Conservation (phyloP, 2,797 vertebrate species). For the Alfaro cultratus region DNA sequence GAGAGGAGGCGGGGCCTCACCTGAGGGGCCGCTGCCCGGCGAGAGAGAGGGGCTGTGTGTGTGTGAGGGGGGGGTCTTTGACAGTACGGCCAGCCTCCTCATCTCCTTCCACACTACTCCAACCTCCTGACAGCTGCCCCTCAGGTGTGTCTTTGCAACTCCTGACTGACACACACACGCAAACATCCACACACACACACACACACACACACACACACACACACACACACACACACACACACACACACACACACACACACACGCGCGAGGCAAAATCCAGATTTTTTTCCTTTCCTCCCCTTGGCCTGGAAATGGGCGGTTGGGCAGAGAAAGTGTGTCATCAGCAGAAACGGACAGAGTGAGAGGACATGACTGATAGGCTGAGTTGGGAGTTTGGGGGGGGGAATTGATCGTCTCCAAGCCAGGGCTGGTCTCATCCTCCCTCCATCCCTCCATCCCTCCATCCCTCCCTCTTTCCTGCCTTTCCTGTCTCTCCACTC, state of each 20-base stretch:
- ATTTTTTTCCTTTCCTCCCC: slow-evolving; percentile 33
- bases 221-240: slow-evolving; percentile 40
- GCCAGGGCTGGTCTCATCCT: slow-evolving; percentile 59
- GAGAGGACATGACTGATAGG: slow-evolving; percentile 80
- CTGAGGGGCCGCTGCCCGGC: slow-evolving; percentile 63
- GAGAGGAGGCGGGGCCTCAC: slow-evolving; percentile 85
- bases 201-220: slow-evolving; percentile 39
- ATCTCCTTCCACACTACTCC: slow-evolving; percentile 7
- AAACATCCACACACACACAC: slow-evolving; percentile 42
- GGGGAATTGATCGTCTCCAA: slow-evolving; percentile 74
- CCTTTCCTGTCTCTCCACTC: slow-evolving; percentile 62
- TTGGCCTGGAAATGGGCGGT: slow-evolving; percentile 76
- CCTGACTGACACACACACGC: slow-evolving; percentile 37
- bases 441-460: slow-evolving; percentile 53
- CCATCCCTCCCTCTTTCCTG: slow-evolving; percentile 12
- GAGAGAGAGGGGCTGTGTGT: slow-evolving; percentile 12
- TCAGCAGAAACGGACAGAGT: slow-evolving; percentile 79
- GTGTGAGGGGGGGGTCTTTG: slow-evolving; percentile 32
- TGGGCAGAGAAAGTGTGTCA: slow-evolving; percentile 81
- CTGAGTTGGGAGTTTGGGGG: slow-evolving; percentile 27
- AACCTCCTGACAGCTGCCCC: slow-evolving; percentile 43
- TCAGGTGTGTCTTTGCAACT: slow-evolving; percentile 50
- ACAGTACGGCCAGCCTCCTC: slow-evolving; percentile 47
- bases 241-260: slow-evolving; percentile 38
- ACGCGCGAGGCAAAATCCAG: slow-evolving; percentile 42